phyloP scores from a whole-genome alignment of 2,797 vertebrate genomes.

The Spondyliosoma cantharus region DNA sequence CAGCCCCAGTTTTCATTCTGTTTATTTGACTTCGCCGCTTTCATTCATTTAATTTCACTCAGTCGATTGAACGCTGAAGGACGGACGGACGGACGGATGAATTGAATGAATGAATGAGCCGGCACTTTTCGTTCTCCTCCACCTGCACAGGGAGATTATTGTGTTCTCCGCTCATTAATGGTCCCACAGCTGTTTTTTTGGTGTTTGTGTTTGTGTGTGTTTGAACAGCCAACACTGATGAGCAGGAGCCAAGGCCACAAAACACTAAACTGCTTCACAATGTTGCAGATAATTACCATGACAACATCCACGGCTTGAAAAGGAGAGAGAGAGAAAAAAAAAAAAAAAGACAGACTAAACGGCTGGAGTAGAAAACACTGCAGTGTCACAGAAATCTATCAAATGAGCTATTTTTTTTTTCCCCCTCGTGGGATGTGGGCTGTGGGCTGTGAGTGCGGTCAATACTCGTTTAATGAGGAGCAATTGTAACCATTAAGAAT shows the following conservation, averaged over 20 bases:
- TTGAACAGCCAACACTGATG: constrained; percentile 62
- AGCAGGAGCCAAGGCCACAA: constrained; percentile 61
- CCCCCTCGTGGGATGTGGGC: constrained; percentile 29
- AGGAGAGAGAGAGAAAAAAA: neutral
- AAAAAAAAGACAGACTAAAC: neutral
- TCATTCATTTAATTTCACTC: constrained; percentile 30
- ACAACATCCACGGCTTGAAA: constrained; percentile 65
- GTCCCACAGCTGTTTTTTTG: constrained; percentile 54
- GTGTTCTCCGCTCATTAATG: constrained; percentile 47
- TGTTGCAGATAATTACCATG: constrained; percentile 78
- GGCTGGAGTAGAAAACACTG: constrained; percentile 39
- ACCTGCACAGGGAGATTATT: constrained; percentile 61
- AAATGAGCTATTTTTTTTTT: constrained; percentile 46
- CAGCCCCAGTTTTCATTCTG: neutral
- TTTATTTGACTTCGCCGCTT: constrained; percentile 12
- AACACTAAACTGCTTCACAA: constrained; percentile 62
- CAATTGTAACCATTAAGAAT: constrained; percentile 72
- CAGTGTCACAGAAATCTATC: constrained; percentile 48
- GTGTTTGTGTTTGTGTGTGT: constrained; percentile 61
- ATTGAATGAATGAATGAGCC: constrained; percentile 29
- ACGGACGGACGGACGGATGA: too few species aligned
- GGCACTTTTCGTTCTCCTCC: constrained; percentile 29
- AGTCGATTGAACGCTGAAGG: constrained; percentile 25
- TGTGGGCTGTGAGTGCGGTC: constrained; percentile 55
- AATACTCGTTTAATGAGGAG: constrained; percentile 74